Conservation (phyloP, 2,888 invertebrate genomes). For the Prosopocoilus inquinatus region DNA sequence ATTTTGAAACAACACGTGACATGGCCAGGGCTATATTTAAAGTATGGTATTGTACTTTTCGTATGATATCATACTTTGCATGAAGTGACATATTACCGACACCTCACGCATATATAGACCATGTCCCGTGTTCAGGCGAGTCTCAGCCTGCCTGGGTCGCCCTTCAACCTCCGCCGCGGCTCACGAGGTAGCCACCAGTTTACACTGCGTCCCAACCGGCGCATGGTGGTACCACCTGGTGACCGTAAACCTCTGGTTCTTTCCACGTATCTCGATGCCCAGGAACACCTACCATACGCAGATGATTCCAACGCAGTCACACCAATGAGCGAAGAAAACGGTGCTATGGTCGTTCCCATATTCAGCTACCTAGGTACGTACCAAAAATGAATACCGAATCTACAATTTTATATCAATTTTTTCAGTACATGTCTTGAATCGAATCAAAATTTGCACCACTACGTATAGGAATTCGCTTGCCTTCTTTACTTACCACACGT, state of each 20-base stretch:
- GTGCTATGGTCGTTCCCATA: conserved; percentile 89
- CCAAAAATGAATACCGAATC: too few relatives aligned
- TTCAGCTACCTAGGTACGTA: conserved; percentile 75
- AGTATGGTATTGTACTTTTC: conserved; percentile 30
- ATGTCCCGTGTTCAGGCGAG: conserved; percentile 74
- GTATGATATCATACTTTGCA: conserved; percentile 30
- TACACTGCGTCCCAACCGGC: conserved; percentile 80
- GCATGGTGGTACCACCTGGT: conserved; percentile 74
- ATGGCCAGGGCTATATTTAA: conserved; percentile 25
- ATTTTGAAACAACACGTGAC: conserved; percentile 18
- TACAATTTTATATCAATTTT: too few relatives aligned
- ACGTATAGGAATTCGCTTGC: too few relatives aligned
- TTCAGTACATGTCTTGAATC: too few relatives aligned
- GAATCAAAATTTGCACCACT: too few relatives aligned
- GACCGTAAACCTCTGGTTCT: conserved; percentile 92
- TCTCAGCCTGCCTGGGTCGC: conserved; percentile 94
- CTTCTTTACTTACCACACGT: too few relatives aligned
- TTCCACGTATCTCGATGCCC: conserved; percentile 91
- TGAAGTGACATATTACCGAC: conserved; percentile 33
- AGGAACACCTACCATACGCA: conserved; percentile 93
- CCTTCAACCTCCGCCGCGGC: conserved; percentile 88
- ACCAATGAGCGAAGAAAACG: conserved; percentile 97
- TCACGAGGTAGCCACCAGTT: conserved; percentile 92
- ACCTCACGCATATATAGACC: conserved; percentile 46
- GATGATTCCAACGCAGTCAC: conserved; percentile 97